Evolutionary conservation across 2,113 vertebrate genomes (phyloP), one percentile per base, ranked within the genome.

Genomic region (Larimichthys polyactis): DNA sequence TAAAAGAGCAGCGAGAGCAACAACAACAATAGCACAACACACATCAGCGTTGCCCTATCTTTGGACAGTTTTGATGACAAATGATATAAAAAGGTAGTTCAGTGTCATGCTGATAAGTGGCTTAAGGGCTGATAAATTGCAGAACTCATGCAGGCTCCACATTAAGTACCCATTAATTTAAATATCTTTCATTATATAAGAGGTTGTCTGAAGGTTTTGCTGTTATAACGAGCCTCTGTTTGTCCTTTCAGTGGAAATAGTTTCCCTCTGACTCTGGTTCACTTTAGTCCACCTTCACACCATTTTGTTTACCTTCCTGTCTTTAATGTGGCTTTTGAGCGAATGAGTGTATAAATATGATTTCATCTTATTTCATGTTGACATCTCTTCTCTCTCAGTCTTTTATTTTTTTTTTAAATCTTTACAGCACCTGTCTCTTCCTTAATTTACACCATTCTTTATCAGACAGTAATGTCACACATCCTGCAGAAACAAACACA

Each of bases 11-110:
- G 1, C 5, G 7, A 36, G 32, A 36, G 32, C 27, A 27, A 27
- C 36, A 36, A 40, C 7, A 40, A 8, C 36, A 40, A 40, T 40
- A 40, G 8, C 7, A 40, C 12, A 22, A 58, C 51, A 71, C 22
- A 32, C 77, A 36, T 17, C 69, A 49, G 78, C 29, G 46, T 10
- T 55, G 68, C 49, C 40, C 15, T 46, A 20, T 54, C 67, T 22
- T 60, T 12, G 10, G 15, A 27, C 43, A 12, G 20, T 59, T 46
- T 36, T 19, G 6, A 1, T 6, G 0, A 16, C n/a, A 65, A 16
- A 15, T 12, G 5, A 71, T 0, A 17, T 2, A 5, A 8, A 8
- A n/a, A 22, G 4, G 48, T 2, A 20, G 46, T 14, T 63, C 15
- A 46, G 44, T 46, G 11, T 11, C 44, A 14, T 59, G 54, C 64